These are phyloP conservation scores for Cosmia pyralina DNA, from an alignment of 2,888 invertebrate genomes.

Conservation along the genomic window DNA sequence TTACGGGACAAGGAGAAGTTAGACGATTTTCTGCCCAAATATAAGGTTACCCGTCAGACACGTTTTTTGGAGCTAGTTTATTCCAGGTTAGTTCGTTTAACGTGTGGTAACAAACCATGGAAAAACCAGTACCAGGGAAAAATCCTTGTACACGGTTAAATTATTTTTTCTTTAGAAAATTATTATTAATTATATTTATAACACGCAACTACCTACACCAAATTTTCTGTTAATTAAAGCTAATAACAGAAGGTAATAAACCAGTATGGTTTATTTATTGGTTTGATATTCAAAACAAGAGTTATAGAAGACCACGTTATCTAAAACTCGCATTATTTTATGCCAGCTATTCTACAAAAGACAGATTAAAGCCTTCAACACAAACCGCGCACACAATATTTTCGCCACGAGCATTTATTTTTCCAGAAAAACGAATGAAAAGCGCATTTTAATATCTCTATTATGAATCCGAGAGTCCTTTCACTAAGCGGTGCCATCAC, in stretches of 20 bases:
- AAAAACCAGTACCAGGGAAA: constrained; percentile 1
- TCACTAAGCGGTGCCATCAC: constrained; percentile 59
- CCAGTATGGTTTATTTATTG: not conserved
- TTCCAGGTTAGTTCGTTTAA: not conserved
- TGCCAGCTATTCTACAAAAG: constrained; percentile 27
- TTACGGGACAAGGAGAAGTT: constrained; percentile 12
- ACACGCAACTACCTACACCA: no score
- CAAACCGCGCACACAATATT: constrained; percentile 34
- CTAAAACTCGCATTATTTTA: constrained; percentile 23
- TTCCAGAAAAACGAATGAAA: constrained; percentile 52
- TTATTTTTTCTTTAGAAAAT: not conserved
- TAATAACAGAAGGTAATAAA: not conserved
- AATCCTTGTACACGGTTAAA: not conserved
- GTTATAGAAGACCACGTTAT: not conserved
- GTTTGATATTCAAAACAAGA: not conserved
- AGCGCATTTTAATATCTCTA: constrained; percentile 62
- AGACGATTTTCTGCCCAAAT: constrained; percentile 3
- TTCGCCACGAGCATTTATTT: constrained; percentile 43
- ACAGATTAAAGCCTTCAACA: constrained; percentile 19
- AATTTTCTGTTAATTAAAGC: not conserved
- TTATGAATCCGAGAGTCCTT: constrained; percentile 64
- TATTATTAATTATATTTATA: not conserved
- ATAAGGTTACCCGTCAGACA: constrained; percentile 13
- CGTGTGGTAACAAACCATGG: not conserved
- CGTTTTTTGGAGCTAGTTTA: constrained; percentile 8